These are phyloP conservation scores for Sphecodes monilicornis DNA, from an alignment of 2,888 invertebrate genomes.

Conservation along the genomic window DNA sequence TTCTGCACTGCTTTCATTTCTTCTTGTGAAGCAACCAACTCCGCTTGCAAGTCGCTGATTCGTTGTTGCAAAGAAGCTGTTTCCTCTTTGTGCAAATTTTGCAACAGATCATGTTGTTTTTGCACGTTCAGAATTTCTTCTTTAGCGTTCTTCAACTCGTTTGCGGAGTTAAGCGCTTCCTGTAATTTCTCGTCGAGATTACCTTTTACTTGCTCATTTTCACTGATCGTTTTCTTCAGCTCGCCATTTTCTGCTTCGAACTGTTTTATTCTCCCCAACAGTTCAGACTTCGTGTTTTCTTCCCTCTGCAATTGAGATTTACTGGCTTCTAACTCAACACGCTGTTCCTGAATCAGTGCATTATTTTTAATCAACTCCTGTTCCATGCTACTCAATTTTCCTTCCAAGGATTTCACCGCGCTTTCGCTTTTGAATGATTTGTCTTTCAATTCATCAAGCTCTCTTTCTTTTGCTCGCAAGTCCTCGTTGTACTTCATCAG, in stretches of 20 bases:
- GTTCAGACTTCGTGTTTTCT: constrained; percentile 64
- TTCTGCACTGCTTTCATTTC: constrained; percentile 72
- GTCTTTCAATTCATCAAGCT: constrained; percentile 75
- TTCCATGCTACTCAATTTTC: constrained; percentile 66
- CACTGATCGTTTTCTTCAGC: constrained; percentile 57
- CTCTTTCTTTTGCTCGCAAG: constrained; percentile 80
- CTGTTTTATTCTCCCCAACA: constrained; percentile 57
- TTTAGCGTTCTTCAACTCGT: constrained; percentile 70
- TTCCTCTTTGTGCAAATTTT: constrained; percentile 73
- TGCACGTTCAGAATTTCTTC: constrained; percentile 60
- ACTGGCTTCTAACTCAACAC: constrained; percentile 66
- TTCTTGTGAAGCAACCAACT: constrained; percentile 67
- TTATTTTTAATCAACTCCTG: constrained; percentile 69
- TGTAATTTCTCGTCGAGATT: constrained; percentile 84
- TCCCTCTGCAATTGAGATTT: constrained; percentile 68
- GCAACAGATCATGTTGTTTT: constrained; percentile 79
- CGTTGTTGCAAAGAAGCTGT: constrained; percentile 69
- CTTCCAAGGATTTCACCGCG: constrained; percentile 68
- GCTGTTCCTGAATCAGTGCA: constrained; percentile 64
- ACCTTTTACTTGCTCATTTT: constrained; percentile 84
- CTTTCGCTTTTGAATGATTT: constrained; percentile 70
- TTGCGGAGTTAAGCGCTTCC: constrained; percentile 79
- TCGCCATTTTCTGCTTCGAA: constrained; percentile 68
- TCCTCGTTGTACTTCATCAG: constrained; percentile 83
- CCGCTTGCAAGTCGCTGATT: constrained; percentile 69